Conservation (phyloP, 2,113 vertebrate genomes). For the Cheilinus undulatus region DNA sequence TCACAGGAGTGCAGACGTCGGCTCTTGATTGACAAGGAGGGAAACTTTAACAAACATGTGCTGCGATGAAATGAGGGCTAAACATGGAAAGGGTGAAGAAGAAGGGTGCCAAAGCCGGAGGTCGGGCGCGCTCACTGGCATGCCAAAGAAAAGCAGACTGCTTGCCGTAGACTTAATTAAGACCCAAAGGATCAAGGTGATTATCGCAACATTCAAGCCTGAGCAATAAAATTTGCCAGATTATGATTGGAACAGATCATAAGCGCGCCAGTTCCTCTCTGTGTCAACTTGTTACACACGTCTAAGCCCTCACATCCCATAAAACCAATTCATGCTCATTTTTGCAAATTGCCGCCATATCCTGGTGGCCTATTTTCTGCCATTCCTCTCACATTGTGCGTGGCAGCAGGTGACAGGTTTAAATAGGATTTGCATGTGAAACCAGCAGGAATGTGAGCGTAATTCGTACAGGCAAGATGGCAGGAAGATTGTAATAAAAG, state of each 20-base stretch:
- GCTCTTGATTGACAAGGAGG: conserved; percentile 62
- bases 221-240: conserved; percentile 18
- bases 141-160: conserved; percentile 32
- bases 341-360: conserved; percentile 61
- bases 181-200: conserved; percentile 34
- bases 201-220: conserved; percentile 20
- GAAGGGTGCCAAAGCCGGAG: conserved; percentile 16
- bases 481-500: conserved; percentile 45
- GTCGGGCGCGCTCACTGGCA: conserved; percentile 50
- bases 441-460: conserved; percentile 44
- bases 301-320: conserved; percentile 20
- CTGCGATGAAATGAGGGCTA: conserved; percentile 17
- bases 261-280: not conserved
- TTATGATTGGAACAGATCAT: conserved; percentile 26
- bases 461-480: conserved; percentile 39
- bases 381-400: conserved; percentile 9
- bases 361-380: conserved; percentile 35
- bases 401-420: conserved; percentile 69
- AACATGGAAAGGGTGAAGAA: conserved; percentile 8
- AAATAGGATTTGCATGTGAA: conserved; percentile 76
- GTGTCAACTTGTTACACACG: conserved; percentile 20
- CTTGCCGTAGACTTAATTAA: conserved; percentile 49
- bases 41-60: conserved; percentile 47
- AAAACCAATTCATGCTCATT: conserved; percentile 45
- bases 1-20: conserved; percentile 22